Conservation (phyloP, 1,140 invertebrate species). For the Laodelphax striatellus region DNA sequence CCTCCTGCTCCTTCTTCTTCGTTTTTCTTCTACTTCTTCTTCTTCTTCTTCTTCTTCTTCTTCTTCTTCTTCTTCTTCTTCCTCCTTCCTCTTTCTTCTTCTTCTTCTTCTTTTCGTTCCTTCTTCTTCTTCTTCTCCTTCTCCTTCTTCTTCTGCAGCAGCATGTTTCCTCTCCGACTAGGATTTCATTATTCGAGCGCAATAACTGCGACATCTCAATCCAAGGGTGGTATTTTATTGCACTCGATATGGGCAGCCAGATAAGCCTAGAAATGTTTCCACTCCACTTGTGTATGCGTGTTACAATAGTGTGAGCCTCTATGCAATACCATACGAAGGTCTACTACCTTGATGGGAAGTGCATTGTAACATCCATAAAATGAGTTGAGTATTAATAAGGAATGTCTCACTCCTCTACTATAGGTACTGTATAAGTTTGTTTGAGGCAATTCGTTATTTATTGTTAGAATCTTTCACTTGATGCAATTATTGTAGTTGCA, state of each 20-base stretch:
- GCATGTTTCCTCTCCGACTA: not conserved
- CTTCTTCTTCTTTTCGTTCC: not conserved
- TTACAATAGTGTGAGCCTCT: too few relatives aligned
- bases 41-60: constrained; percentile 3
- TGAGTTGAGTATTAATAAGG: too few relatives aligned
- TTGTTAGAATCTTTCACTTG: too few relatives aligned
- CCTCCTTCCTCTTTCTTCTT: constrained; percentile 2
- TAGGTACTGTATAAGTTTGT: too few relatives aligned
- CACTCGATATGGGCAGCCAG: not conserved
- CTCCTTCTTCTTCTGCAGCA: not conserved
- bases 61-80: constrained; percentile 2
- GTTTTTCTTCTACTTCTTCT: not conserved
- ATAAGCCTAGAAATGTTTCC: not conserved
- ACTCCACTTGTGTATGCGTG: not conserved
- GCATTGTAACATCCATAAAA: too few relatives aligned
- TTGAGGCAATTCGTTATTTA: too few relatives aligned
- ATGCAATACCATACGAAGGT: too few relatives aligned
- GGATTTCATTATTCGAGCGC: not conserved
- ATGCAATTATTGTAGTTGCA: too few relatives aligned
- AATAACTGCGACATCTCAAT: not conserved
- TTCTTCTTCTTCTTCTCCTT: not conserved
- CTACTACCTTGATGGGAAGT: too few relatives aligned
- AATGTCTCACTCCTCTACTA: too few relatives aligned
- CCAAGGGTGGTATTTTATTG: not conserved
- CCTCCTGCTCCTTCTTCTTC: not conserved